Conservation (phyloP, 2,888 invertebrate species). For the Caenorhabditis auriculariae region DNA sequence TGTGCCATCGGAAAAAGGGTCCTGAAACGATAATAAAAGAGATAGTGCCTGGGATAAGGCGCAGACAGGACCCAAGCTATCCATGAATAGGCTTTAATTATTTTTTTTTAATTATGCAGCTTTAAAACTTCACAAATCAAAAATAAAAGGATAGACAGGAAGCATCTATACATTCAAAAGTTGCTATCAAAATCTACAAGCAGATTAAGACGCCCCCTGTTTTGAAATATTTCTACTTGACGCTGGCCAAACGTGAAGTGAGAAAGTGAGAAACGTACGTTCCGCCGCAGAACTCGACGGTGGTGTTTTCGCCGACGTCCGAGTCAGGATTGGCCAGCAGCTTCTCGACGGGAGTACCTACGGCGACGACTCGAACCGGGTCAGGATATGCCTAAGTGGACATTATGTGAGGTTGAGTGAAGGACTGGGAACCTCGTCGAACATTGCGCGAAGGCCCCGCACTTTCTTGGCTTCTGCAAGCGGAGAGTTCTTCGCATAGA, state of each 20-base stretch:
- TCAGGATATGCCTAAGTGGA: slow-evolving; percentile 82
- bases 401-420: too few relatives aligned
- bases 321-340: slow-evolving; percentile 83
- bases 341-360: slow-evolving; percentile 87
- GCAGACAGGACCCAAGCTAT: too few relatives aligned
- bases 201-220: not conserved
- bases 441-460: slow-evolving; percentile 90
- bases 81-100: too few relatives aligned
- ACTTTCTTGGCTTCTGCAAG: slow-evolving; percentile 86
- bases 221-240: not conserved
- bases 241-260: not conserved
- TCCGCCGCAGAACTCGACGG: slow-evolving; percentile 98
- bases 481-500: slow-evolving; percentile 84
- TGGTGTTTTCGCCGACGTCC: slow-evolving; percentile 78
- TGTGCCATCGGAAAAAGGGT: too few relatives aligned
- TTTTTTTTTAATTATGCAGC: too few relatives aligned
- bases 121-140: too few relatives aligned
- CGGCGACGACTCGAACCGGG: slow-evolving; percentile 82
- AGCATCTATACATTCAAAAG: too few relatives aligned
- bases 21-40: too few relatives aligned
- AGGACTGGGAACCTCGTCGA: slow-evolving; percentile 81
- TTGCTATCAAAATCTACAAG: too few relatives aligned
- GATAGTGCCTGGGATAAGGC: too few relatives aligned
- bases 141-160: too few relatives aligned
- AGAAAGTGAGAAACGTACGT: slow-evolving; percentile 71